phyloP scores from a whole-genome alignment of 2,113 vertebrate species.

The Mesembrinibis cayennensis region DNA sequence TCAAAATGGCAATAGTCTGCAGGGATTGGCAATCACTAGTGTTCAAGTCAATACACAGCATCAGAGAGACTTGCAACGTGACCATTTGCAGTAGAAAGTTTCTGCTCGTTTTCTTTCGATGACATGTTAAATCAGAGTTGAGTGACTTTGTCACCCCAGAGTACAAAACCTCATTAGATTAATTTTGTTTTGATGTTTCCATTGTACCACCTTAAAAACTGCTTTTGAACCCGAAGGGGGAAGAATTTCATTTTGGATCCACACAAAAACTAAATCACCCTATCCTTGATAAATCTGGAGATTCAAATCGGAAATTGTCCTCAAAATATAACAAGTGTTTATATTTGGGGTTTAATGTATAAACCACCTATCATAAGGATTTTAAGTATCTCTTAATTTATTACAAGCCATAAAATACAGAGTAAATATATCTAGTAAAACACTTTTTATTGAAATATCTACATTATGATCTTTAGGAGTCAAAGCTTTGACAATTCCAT shows the following conservation, averaged over 20 bases:
- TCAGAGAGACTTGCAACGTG: not conserved
- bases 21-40: not conserved
- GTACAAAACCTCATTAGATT: not conserved
- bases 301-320: not conserved
- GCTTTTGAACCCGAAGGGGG: not conserved
- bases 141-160: not conserved
- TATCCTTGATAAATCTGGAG: not conserved
- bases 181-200: not conserved
- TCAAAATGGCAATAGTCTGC: not conserved
- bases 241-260: not conserved
- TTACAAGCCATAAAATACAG: not conserved
- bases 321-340: not conserved
- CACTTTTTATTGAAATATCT: not conserved
- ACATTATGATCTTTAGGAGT: not conserved
- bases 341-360: not conserved
- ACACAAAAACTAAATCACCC: not conserved
- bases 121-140: not conserved
- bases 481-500: not conserved
- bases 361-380: not conserved
- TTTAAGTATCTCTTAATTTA: not conserved
- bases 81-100: not conserved
- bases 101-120: not conserved
- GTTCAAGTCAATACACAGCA: not conserved
- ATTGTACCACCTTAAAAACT: not conserved
- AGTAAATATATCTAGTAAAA: not conserved